Percentiles rank a stretch among this genome's conserved stretches.
Evolutionary conservation across 2,797 vertebrate species (phyloP).

Genomic region (Iguana delicatissima): DNA sequence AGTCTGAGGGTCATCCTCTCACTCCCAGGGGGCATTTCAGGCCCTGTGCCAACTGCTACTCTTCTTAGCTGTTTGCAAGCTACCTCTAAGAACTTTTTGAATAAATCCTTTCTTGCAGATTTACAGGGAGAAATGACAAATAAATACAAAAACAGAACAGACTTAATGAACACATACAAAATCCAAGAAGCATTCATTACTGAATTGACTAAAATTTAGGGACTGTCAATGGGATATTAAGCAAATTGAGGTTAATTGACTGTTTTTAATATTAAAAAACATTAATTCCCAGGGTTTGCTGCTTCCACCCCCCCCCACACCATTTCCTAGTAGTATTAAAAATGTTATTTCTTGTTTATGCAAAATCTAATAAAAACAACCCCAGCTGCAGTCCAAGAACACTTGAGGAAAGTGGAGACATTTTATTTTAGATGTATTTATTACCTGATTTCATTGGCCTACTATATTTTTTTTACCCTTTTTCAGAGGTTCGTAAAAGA

Average conservation of each 20-base stretch:
- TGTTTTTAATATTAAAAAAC: neutral
- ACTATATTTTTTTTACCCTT: neutral
- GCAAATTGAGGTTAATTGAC: neutral
- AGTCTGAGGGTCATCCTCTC: neutral
- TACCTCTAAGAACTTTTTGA: neutral
- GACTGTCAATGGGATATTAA: neutral
- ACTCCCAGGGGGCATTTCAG: neutral
- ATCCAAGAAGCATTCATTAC: neutral
- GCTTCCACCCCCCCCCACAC: neutral
- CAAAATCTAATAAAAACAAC: neutral
- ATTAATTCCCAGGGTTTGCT: neutral
- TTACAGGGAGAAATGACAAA: neutral
- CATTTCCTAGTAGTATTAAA: neutral
- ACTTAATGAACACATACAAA: neutral
- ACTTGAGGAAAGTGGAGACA: neutral
- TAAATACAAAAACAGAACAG: neutral
- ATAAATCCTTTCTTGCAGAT: neutral
- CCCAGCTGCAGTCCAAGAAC: neutral
- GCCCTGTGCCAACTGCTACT: neutral
- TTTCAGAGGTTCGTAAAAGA: conserved; percentile 13
- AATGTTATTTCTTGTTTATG: neutral
- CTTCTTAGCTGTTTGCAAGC: neutral
- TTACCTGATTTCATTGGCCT: conserved; percentile 10
- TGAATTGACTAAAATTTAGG: neutral
- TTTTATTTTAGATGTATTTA: conserved; percentile 10